A percentile compares a stretch with the other conserved stretches of the same genome.
These are phyloP conservation scores for Chironomus striatipennis DNA, from an alignment of 1,140 invertebrate species.

Conservation along the genomic window DNA sequence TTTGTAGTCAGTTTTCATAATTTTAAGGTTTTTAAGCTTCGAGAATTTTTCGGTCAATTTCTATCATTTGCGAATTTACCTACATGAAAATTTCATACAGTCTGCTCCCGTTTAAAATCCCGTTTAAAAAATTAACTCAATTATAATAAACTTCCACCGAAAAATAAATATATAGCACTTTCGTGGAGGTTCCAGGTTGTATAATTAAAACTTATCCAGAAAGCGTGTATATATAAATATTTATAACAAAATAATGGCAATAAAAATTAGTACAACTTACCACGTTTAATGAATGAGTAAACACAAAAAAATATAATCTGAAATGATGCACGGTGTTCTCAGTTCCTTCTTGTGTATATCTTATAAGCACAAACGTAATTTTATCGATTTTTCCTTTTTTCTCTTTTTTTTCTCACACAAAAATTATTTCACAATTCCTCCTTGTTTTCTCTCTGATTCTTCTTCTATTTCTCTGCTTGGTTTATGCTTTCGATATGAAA, in stretches of 20 bases:
- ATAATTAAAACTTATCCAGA: too few species aligned
- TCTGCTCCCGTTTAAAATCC: too few species aligned
- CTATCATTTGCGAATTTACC: too few species aligned
- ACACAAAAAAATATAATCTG: neutral
- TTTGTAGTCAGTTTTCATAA: too few species aligned
- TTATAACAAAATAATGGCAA: neutral
- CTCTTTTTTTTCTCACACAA: neutral
- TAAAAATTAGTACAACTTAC: neutral
- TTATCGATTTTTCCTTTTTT: conserved; percentile 20
- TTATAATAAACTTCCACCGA: too few species aligned
- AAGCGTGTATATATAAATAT: neutral
- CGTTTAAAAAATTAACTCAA: too few species aligned
- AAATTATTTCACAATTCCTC: neutral
- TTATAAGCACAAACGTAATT: neutral
- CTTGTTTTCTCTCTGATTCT: neutral
- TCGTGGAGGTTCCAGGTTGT: too few species aligned
- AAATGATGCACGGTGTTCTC: neutral
- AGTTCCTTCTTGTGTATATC: neutral
- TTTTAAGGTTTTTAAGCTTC: too few species aligned
- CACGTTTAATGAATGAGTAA: neutral
- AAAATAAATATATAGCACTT: too few species aligned
- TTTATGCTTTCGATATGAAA: neutral
- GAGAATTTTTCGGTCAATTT: too few species aligned
- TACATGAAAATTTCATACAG: too few species aligned
- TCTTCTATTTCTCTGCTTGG: neutral